Evolutionary conservation across 2,888 invertebrate genomes (phyloP), one percentile per base, ranked within the genome.

Genomic region (Arctia plantaginis): DNA sequence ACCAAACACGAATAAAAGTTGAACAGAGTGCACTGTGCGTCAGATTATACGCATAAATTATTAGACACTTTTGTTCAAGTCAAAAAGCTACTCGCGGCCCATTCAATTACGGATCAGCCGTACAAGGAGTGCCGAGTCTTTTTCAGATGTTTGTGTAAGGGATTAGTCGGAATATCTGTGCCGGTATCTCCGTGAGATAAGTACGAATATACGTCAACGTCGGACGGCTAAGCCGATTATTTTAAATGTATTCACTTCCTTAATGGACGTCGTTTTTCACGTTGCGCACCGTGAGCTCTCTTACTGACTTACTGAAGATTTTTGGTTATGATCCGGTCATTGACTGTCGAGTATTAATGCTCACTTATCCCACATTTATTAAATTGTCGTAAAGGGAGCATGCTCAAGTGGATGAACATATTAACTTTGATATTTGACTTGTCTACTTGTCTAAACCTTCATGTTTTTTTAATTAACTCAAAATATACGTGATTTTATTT

Each of bases 211-310:
- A 95, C 94, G 95, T 95, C 95, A 95, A 95, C 95, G 95, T 95
- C 95, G 93, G 93, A 93, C 93, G 93, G 89, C 93, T 95, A 95
- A 95, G 95, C 95, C 95, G 95, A 95, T 95, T 95, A 95, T 95
- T 95, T 95, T 95, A 95, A 95, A 95, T 95, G 95, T 95, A 95
- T 95, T 95, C 95, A 95, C 95, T 95, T 95, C 95, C 95, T 94
- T 95, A 95, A 95, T 95, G 95, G 95, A 93, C 89, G 93, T 94
- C 95, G 93, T 95, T 95, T 95, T 95, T 95, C 95, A 95, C 93
- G 90, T 91, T 86, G 89, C 87, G 90, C 88, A 88, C 90, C 88
- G 90, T 87, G 91, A 90, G 92, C 88, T 85, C 87, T 88, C 90
- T 88, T 87, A 87, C 92, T 91, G 92, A 92, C 93, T 94, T 91